Evolutionary conservation across 1,140 invertebrate genomes (phyloP).

Genomic region (Drosophila persimilis): DNA sequence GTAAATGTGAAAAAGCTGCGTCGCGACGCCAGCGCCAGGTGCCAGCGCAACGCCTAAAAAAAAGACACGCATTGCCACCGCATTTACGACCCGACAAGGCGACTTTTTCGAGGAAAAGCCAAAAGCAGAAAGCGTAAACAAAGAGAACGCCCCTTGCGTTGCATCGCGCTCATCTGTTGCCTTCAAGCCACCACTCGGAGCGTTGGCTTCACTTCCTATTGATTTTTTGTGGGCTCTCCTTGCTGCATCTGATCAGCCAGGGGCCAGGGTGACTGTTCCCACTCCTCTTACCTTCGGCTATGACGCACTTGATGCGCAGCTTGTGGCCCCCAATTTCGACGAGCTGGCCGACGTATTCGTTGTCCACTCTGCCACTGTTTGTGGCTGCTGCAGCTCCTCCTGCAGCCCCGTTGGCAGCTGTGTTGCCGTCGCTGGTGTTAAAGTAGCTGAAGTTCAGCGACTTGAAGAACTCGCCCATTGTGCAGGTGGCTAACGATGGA

Average conservation of each 20-base stretch:
- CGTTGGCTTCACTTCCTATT: conserved; percentile 48
- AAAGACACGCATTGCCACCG: not conserved
- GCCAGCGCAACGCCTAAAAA: not conserved
- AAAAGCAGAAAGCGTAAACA: conserved; percentile 67
- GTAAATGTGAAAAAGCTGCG: not conserved
- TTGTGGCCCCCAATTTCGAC: conserved; percentile 95
- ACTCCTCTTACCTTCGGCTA: conserved; percentile 92
- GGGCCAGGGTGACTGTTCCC: not conserved
- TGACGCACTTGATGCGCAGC: conserved; percentile 93
- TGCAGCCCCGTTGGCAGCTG: conserved; percentile 40
- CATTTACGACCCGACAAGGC: too few relatives aligned
- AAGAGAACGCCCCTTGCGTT: conserved; percentile 13
- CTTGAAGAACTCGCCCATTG: conserved; percentile 94
- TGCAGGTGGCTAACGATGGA: conserved; percentile 27
- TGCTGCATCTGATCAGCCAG: conserved; percentile 1
- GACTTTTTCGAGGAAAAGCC: not conserved
- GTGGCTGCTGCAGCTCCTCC: conserved; percentile 19
- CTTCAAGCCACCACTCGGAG: conserved; percentile 2
- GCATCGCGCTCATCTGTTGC: not conserved
- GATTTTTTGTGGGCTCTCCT: conserved; percentile 46
- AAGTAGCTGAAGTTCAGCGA: conserved; percentile 92
- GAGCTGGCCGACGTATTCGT: conserved; percentile 95
- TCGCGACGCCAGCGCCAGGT: not conserved
- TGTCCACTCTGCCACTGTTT: conserved; percentile 85
- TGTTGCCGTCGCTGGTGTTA: conserved; percentile 84